These are phyloP conservation scores for Agonopterix subpropinquella DNA, from an alignment of 2,888 invertebrate species.

Conservation along the genomic window DNA sequence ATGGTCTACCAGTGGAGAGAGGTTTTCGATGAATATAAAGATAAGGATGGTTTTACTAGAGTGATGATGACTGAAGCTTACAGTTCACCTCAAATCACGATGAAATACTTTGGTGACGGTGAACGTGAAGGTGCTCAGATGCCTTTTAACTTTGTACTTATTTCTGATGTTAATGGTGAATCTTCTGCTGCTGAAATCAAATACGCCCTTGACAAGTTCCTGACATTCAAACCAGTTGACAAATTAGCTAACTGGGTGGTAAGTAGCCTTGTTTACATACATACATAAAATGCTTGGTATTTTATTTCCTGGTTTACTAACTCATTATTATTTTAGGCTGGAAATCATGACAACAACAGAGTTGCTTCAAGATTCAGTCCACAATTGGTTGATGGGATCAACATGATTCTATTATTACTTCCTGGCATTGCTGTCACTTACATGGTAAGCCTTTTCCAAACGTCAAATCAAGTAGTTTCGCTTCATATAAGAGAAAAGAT, in stretches of 20 bases:
- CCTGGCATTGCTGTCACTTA: constrained; percentile 92
- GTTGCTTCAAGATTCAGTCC: constrained; percentile 82
- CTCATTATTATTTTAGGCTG: constrained; percentile 65
- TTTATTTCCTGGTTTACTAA: no score
- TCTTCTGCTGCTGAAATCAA: constrained; percentile 79
- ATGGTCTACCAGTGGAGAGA: constrained; percentile 81
- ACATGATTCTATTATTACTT: constrained; percentile 87
- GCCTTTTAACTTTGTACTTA: constrained; percentile 86
- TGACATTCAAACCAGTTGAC: constrained; percentile 77
- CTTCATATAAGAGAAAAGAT: no score
- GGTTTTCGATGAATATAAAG: constrained; percentile 74
- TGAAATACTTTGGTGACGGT: constrained; percentile 79
- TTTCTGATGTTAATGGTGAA: constrained; percentile 71
- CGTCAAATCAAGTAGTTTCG: no score
- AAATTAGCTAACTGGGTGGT: constrained; percentile 86
- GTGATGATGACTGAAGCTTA: constrained; percentile 88
- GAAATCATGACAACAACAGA: constrained; percentile 86
- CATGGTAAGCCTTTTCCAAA: constrained; percentile 68
- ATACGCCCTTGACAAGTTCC: constrained; percentile 78
- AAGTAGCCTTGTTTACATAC: constrained; percentile 32
- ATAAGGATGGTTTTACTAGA: constrained; percentile 60
- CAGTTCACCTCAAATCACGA: constrained; percentile 72
- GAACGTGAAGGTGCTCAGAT: constrained; percentile 79
- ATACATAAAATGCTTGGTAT: no score
- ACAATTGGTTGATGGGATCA: constrained; percentile 83